phyloP scores from a whole-genome alignment of 2,797 vertebrate genomes.

The Channa striata region DNA sequence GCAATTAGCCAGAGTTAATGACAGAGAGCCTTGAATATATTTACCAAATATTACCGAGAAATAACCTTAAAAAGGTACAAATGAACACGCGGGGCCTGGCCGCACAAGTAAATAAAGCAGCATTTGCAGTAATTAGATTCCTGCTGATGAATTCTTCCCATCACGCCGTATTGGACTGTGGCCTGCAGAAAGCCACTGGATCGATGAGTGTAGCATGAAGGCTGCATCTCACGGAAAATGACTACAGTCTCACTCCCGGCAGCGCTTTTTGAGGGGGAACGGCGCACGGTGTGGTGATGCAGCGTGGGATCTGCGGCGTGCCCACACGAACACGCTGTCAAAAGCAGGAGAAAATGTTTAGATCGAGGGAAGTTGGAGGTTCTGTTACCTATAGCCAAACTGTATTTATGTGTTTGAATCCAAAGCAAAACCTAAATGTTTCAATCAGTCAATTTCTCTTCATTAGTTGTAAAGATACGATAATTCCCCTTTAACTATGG shows the following conservation, averaged over 20 bases:
- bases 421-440: neutral
- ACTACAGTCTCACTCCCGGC: constrained; percentile 26
- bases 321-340: constrained; percentile 25
- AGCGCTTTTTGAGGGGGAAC: constrained; percentile 25
- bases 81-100: constrained; percentile 9
- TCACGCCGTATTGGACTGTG: constrained; percentile 9
- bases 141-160: constrained; percentile 42
- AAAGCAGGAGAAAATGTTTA: neutral
- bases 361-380: constrained; percentile 3
- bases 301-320: constrained; percentile 24
- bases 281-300: constrained; percentile 22
- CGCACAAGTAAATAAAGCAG: constrained; percentile 37
- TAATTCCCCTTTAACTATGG: neutral
- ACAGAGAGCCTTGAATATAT: constrained; percentile 45
- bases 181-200: constrained; percentile 46
- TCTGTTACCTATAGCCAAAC: neutral
- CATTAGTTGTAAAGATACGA: neutral
- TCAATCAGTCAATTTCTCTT: constrained; percentile 10
- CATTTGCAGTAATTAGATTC: constrained; percentile 40
- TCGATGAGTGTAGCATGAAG: constrained; percentile 41
- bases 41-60: constrained; percentile 41
- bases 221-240: constrained; percentile 10
- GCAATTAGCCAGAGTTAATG: constrained; percentile 60
- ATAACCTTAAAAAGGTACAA: constrained; percentile 43
- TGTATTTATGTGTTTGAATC: neutral